These are phyloP conservation scores for Volucella zonaria DNA, from an alignment of 2,888 invertebrate genomes.

Conservation along the genomic window DNA sequence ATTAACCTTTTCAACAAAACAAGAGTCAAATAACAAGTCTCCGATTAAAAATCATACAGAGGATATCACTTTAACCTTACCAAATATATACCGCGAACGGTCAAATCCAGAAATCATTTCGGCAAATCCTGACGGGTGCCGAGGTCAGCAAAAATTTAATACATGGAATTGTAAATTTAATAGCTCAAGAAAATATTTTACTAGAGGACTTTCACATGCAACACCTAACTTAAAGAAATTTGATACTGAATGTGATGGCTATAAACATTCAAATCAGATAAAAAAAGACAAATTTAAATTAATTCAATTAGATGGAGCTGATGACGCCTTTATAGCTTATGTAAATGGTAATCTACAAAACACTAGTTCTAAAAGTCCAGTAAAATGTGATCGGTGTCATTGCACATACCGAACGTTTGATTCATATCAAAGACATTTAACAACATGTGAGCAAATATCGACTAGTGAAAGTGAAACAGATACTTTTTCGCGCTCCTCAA, in stretches of 20 bases:
- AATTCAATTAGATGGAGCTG: slow-evolving; percentile 88
- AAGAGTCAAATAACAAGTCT: slow-evolving; percentile 15
- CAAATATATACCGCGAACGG: slow-evolving; percentile 79
- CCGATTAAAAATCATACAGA: slow-evolving; percentile 78
- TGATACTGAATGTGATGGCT: background rate
- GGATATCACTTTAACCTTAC: slow-evolving; percentile 78
- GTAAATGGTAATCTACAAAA: slow-evolving; percentile 81
- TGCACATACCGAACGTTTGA: slow-evolving; percentile 92
- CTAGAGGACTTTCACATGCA: slow-evolving; percentile 81
- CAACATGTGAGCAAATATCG: slow-evolving; percentile 89
- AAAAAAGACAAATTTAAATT: slow-evolving; percentile 82
- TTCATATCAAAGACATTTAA: slow-evolving; percentile 91
- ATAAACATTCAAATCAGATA: slow-evolving; percentile 7
- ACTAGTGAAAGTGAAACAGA: slow-evolving; percentile 93
- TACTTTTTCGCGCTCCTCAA: slow-evolving; percentile 84
- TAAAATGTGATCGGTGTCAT: slow-evolving; percentile 93
- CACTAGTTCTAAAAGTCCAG: slow-evolving; percentile 83
- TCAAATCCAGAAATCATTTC: slow-evolving; percentile 86
- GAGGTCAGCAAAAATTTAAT: slow-evolving; percentile 86
- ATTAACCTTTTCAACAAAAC: slow-evolving; percentile 18
- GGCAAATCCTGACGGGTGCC: slow-evolving; percentile 79
- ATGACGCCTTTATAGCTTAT: slow-evolving; percentile 85
- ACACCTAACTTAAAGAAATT: slow-evolving; percentile 67
- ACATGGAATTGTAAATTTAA: slow-evolving; percentile 89
- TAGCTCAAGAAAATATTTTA: slow-evolving; percentile 87